Base-by-base conservation (phyloP, 2,888 invertebrate genomes). In the Plemyria rubiginata region DNA sequence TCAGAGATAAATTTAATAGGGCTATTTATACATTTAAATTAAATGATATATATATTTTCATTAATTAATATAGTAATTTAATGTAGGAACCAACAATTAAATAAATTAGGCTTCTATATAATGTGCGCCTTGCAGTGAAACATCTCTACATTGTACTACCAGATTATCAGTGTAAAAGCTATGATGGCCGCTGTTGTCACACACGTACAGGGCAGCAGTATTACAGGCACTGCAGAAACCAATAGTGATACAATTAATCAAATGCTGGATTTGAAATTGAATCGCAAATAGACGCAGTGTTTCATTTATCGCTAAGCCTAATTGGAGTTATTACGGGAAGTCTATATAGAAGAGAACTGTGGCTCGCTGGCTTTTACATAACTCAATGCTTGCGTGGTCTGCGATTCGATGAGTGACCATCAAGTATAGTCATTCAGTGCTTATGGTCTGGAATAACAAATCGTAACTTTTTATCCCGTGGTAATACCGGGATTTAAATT, bases 121-220 rank as follows among this genome's bases (percentile, higher is more conserved):
- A n/a, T n/a, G 9, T 16, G 50, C 45, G 45, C 46, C 54, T 45
- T 12, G 53, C n/a, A 55, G 54, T 55, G 54, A 48, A 48, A 48
- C 13, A n/a, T 22, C 7, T 0, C 9, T 38, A 6, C 0, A 4
- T 5, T 9, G 7, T 28, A 48, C 46, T 55, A 22, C 16, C 15
- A n/a, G 3, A 38, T 13, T 16, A 9, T 55, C 54, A 28, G n/a
- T 55, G 54, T 48, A 38, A 9, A 0, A 40, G 22, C 40, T 28
- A 40, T 52, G 46, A 58, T 58, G 58, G 58, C 58, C 45, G 52
- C 38, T 28, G 1, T 13, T 28, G 1, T 13, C 49, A 49, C 40
- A 49, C 55, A 40, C 5, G n/a, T n/a, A 16, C 0, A 38, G 4
- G 22, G 45, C 12, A n/a, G n/a, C n/a, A n/a, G n/a, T n/a, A 51